A percentile compares a stretch with the other conserved stretches of the same genome.
These are phyloP conservation scores for Dasysyrphus tricinctus DNA, from an alignment of 2,888 invertebrate species.

Conservation along the genomic window DNA sequence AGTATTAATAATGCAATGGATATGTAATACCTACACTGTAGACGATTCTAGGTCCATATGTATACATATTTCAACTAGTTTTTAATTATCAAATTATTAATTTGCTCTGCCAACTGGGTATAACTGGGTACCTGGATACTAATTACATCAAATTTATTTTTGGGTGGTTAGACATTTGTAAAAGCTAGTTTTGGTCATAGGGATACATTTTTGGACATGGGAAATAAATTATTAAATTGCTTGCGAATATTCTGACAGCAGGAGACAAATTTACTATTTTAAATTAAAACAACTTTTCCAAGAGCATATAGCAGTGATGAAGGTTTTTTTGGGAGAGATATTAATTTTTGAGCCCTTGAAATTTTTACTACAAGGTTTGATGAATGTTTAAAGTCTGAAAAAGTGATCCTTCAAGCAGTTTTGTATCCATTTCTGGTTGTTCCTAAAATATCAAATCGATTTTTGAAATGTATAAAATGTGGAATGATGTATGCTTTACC, in stretches of 20 bases:
- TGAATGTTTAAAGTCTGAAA: too few species aligned
- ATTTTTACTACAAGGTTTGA: too few species aligned
- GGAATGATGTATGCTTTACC: too few species aligned
- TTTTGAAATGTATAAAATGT: too few species aligned
- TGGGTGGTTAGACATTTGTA: conserved; percentile 9
- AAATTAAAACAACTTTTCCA: background rate
- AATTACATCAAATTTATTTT: conserved; percentile 55
- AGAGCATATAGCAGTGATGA: too few species aligned
- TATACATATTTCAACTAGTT: conserved; percentile 51
- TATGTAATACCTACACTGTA: background rate
- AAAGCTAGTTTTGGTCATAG: conserved; percentile 7
- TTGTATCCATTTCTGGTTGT: too few species aligned
- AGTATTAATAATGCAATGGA: too few species aligned
- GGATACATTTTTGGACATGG: background rate
- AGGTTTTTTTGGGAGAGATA: too few species aligned
- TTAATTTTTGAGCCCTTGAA: too few species aligned
- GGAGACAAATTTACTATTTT: conserved; percentile 16
- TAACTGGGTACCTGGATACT: conserved; percentile 53
- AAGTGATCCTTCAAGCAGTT: too few species aligned
- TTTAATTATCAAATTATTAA: conserved; percentile 71
- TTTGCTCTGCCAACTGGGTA: conserved; percentile 29
- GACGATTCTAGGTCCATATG: background rate
- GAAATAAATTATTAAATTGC: conserved; percentile 16
- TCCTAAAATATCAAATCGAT: too few species aligned
- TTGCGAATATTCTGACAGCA: conserved; percentile 12